These are phyloP conservation scores for Drosophila demipolita DNA, from an alignment of 2,888 invertebrate species.

Conservation along the genomic window DNA sequence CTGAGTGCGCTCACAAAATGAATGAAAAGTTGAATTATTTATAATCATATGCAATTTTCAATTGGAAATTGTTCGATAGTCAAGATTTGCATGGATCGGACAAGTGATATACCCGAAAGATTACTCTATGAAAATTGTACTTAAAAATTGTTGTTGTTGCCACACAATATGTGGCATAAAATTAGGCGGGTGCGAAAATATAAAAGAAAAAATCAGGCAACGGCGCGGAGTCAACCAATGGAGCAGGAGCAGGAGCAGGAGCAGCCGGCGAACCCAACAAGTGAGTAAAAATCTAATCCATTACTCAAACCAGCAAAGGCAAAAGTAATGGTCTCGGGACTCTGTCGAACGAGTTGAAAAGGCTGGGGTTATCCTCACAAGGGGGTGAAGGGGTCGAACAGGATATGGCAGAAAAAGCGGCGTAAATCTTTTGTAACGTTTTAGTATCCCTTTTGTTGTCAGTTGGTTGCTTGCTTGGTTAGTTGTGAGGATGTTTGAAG, in stretches of 20 bases:
- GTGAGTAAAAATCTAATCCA: constrained; percentile 79
- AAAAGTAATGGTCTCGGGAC: constrained; percentile 62
- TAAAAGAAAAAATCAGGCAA: constrained; percentile 12
- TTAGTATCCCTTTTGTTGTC: constrained; percentile 54
- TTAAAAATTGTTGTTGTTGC: background rate
- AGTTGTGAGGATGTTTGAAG: constrained; percentile 18
- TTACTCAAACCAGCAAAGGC: constrained; percentile 76
- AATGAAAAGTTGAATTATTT: background rate
- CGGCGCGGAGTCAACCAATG: constrained; percentile 15
- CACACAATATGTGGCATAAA: background rate
- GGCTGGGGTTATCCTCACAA: background rate
- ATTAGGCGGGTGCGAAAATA: constrained; percentile 30
- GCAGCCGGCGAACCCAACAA: constrained; percentile 52
- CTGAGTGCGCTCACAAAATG: constrained; percentile 5
- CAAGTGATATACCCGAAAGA: background rate
- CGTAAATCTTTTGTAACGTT: constrained; percentile 78
- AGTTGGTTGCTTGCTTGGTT: constrained; percentile 26
- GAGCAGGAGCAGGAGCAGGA: background rate
- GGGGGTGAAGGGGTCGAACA: background rate
- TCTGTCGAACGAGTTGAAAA: constrained; percentile 7
- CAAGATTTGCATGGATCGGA: background rate
- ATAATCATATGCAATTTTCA: background rate
- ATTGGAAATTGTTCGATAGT: background rate
- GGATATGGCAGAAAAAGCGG: constrained; percentile 39
- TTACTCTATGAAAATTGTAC: background rate